Evolutionary conservation across 1,140 invertebrate species (phyloP).

Genomic region (Mactra quadrangularis): DNA sequence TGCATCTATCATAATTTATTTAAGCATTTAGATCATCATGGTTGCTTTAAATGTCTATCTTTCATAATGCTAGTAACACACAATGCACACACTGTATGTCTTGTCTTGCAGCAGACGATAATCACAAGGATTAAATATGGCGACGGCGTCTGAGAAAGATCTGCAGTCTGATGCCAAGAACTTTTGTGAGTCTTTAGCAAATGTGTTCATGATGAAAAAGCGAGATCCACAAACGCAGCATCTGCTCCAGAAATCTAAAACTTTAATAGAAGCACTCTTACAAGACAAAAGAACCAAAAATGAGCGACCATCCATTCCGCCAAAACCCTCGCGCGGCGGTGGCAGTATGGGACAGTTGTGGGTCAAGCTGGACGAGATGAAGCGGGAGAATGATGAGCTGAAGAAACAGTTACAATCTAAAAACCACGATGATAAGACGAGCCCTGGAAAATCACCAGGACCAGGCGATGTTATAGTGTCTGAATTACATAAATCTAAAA

Average conservation of each 20-base stretch:
- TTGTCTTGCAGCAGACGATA: neutral
- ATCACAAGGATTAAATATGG: neutral
- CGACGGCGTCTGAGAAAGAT: conserved; percentile 69
- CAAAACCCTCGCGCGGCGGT: conserved; percentile 56
- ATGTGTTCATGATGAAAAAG: conserved; percentile 78
- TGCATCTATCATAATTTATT: too few species aligned
- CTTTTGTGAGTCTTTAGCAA: conserved; percentile 76
- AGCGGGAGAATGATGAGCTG: conserved; percentile 79
- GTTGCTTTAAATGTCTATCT: too few species aligned
- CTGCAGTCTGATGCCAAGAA: conserved; percentile 74
- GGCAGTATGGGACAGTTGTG: conserved; percentile 80
- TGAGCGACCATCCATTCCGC: conserved; percentile 38
- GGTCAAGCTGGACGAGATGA: conserved; percentile 80
- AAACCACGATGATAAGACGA: conserved; percentile 67
- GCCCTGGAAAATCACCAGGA: conserved; percentile 67
- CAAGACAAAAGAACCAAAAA: conserved; percentile 63
- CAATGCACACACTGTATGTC: too few species aligned
- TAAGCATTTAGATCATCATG: too few species aligned
- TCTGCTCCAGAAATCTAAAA: conserved; percentile 77
- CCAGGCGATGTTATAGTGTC: conserved; percentile 74
- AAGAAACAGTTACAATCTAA: conserved; percentile 64
- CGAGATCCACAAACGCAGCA: conserved; percentile 78
- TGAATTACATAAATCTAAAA: conserved; percentile 72
- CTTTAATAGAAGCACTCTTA: conserved; percentile 71
- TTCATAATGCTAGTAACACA: too few species aligned